Conservation (phyloP, 2,113 vertebrate genomes). For the Ornithorhynchus anatinus region DNA sequence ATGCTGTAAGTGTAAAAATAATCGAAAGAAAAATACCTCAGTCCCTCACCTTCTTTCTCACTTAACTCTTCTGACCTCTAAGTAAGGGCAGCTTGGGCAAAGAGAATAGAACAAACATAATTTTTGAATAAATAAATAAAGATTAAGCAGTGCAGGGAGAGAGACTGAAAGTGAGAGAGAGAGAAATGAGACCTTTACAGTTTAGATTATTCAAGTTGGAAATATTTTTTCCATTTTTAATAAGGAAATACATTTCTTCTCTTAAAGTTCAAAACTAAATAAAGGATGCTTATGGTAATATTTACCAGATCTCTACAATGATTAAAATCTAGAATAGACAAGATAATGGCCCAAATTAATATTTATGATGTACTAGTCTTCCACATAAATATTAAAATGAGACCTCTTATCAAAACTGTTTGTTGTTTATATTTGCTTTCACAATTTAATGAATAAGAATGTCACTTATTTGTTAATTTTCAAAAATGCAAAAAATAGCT, state of each 20-base stretch:
- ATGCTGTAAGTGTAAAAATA: not conserved
- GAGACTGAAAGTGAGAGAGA: not conserved
- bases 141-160: not conserved
- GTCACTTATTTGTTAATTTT: constrained; percentile 29
- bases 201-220: constrained; percentile 15
- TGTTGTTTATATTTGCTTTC: constrained; percentile 52
- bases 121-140: too few relatives aligned
- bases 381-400: constrained; percentile 50
- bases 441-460: constrained; percentile 54
- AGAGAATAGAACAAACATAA: too few relatives aligned
- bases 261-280: constrained; percentile 45
- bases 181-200: not conserved
- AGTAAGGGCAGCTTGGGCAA: too few relatives aligned
- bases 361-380: constrained; percentile 30
- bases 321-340: constrained; percentile 44
- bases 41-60: not conserved
- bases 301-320: constrained; percentile 42
- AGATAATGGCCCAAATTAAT: constrained; percentile 28
- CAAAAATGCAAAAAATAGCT: constrained; percentile 26
- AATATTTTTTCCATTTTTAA: constrained; percentile 51
- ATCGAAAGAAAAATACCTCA: not conserved
- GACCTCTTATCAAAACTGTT: constrained; percentile 43
- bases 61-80: not conserved
- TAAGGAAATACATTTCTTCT: constrained; percentile 32
- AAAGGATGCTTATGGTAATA: constrained; percentile 12